These are phyloP conservation scores for Diarsia rubi DNA, from an alignment of 2,888 invertebrate species.

Conservation along the genomic window DNA sequence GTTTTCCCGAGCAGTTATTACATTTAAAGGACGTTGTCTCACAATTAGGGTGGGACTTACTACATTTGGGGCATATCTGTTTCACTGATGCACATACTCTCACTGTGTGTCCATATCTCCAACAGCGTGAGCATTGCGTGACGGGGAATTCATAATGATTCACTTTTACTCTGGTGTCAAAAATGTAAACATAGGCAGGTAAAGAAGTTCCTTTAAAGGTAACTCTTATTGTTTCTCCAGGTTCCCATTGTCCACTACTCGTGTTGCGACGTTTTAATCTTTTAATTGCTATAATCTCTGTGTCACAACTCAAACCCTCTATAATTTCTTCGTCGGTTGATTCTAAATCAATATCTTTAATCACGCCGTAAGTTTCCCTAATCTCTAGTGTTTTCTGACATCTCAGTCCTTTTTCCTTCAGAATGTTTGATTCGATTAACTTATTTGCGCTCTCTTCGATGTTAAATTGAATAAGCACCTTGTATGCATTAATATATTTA, in stretches of 20 bases:
- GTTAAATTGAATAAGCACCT: neutral
- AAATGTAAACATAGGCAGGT: neutral
- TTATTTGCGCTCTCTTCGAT: neutral
- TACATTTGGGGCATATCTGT: no score
- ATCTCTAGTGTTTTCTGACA: neutral
- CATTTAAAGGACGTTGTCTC: no score
- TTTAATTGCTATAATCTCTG: no score
- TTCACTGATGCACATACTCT: no score
- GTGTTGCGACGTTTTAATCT: no score
- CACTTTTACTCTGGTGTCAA: neutral
- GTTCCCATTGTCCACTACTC: neutral
- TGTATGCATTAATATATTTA: neutral
- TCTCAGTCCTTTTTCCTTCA: neutral
- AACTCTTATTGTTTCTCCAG: neutral
- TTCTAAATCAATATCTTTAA: no score
- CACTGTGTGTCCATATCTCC: neutral
- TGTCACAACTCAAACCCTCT: no score
- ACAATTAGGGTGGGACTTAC: no score
- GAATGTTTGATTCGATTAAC: neutral
- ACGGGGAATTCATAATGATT: neutral
- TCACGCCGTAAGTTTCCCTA: neutral
- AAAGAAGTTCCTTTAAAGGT: conserved; percentile 3
- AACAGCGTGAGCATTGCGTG: conserved; percentile 7
- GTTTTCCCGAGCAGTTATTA: no score
- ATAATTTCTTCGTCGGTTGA: no score